Base-by-base conservation (phyloP, 1,140 invertebrate genomes). In the Magallana angulata region DNA sequence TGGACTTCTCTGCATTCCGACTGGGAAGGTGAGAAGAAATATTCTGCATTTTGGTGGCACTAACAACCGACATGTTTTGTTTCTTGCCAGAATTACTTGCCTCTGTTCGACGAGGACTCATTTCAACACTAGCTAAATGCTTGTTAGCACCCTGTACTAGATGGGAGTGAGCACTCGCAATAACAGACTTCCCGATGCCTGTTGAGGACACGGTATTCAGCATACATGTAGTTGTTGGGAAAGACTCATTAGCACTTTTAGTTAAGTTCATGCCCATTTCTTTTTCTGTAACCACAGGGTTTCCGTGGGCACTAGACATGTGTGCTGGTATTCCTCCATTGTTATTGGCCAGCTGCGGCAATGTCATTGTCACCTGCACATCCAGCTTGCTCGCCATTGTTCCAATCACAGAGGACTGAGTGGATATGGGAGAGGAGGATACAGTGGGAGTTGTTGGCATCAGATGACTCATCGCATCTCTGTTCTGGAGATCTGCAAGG, bases 231-330 rank as follows among this genome's bases (percentile, higher is more conserved):
- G 82, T 18, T n/a, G 57, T 60, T n/a, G 57, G 57, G 58, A 18
- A n/a, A 14, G 57, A 62, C n/a, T 59, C 24, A 60, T 16, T n/a
- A 18, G 58, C 82, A 62, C 57, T 57, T 30, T 84, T 84, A 4
- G 82, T 60, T 24, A 59, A 58, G 82, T 84, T 84, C 82, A 84
- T 36, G 30, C 57, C 82, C 36, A 84, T 84, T 18, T 84, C 82
- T 14, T 62, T 59, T 14, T 84, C 57, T 11, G 57, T 14, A 59
- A 11, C 2, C 9, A 84, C 14, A 57, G 56, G 56, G 56, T 71
- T 85, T 30, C 18, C 80, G 9, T 58, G 36, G 56, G 76, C 7
- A 64, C 24, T 56, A 12, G 76, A 76, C 68, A 76, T 76, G 14
- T 76, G 68, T 30, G 68, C 68, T 30, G 68, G 68, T 2, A 76